Evolutionary conservation across 2,888 invertebrate genomes (phyloP).

Genomic region (Pristionchus exspectatus): DNA sequence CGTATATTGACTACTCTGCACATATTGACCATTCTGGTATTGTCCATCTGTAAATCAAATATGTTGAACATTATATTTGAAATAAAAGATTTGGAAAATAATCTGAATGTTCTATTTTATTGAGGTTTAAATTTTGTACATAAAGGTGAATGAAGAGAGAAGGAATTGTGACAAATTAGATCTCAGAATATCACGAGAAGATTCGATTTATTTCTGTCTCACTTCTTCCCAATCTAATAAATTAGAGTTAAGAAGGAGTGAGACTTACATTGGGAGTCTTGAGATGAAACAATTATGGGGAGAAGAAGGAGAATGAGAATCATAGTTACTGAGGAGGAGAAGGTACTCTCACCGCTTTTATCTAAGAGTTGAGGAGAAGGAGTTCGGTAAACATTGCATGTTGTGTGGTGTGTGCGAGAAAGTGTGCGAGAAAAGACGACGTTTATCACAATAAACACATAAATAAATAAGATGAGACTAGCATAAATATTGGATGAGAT

Average conservation of each 20-base stretch:
- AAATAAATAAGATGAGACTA: background rate
- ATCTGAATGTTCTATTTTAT: background rate
- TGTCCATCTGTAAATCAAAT: constrained; percentile 42
- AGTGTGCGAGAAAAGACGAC: constrained; percentile 17
- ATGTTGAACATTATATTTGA: background rate
- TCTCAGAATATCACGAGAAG: background rate
- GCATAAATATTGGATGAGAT: background rate
- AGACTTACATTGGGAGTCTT: background rate
- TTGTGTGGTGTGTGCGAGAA: constrained; percentile 28
- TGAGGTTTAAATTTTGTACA: background rate
- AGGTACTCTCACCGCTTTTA: constrained; percentile 3
- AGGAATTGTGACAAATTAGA: background rate
- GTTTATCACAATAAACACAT: constrained; percentile 37
- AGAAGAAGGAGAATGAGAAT: constrained; percentile 35
- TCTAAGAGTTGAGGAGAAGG: constrained; percentile 10
- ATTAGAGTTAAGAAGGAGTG: background rate
- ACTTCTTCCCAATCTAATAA: background rate
- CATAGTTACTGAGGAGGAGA: background rate
- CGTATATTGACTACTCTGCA: constrained; percentile 43
- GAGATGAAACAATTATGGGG: constrained; percentile 22
- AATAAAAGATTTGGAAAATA: too few relatives aligned
- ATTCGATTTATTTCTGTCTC: background rate
- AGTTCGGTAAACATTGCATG: constrained; percentile 39
- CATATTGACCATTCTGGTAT: constrained; percentile 53
- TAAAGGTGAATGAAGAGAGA: background rate